Percentiles rank a stretch among this genome's conserved stretches.
Conservation (phyloP, 2,888 invertebrate genomes). For the Alloscopus bannaensis region DNA sequence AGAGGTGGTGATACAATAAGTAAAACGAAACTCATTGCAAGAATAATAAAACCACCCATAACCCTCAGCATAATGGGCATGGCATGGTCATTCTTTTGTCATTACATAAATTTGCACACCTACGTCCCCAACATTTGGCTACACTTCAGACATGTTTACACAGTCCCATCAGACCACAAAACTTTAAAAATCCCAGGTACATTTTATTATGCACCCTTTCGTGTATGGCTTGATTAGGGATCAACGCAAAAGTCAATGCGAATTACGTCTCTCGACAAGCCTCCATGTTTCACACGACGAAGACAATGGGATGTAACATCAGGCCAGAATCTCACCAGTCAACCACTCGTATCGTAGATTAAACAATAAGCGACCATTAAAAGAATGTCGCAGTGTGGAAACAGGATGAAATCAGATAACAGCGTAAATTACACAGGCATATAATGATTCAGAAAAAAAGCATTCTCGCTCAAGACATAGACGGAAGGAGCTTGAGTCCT, state of each 20-base stretch:
- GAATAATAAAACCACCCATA: constrained; percentile 61
- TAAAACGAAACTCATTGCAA: constrained; percentile 54
- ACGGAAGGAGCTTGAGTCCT: constrained; percentile 21
- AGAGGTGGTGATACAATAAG: constrained; percentile 41
- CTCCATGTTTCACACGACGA: no score
- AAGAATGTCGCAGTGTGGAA: constrained; percentile 49
- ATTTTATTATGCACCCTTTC: constrained; percentile 34
- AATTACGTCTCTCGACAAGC: no score
- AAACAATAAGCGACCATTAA: constrained; percentile 61
- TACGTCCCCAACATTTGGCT: constrained; percentile 32
- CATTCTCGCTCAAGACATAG: background rate
- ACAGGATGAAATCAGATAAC: constrained; percentile 60
- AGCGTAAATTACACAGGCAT: constrained; percentile 51
- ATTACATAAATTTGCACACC: constrained; percentile 66
- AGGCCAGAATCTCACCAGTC: no score
- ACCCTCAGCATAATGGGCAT: constrained; percentile 58
- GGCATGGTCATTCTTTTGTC: constrained; percentile 58
- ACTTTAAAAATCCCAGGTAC: constrained; percentile 25
- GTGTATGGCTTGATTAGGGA: constrained; percentile 47
- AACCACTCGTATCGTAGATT: constrained; percentile 37
- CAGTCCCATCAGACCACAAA: constrained; percentile 8
- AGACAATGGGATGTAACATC: constrained; percentile 20
- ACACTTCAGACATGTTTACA: constrained; percentile 8
- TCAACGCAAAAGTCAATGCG: constrained; percentile 19
- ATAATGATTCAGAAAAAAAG: constrained; percentile 24